phyloP scores from a whole-genome alignment of 1,140 invertebrate genomes.

The Nixonia krombeini region DNA sequence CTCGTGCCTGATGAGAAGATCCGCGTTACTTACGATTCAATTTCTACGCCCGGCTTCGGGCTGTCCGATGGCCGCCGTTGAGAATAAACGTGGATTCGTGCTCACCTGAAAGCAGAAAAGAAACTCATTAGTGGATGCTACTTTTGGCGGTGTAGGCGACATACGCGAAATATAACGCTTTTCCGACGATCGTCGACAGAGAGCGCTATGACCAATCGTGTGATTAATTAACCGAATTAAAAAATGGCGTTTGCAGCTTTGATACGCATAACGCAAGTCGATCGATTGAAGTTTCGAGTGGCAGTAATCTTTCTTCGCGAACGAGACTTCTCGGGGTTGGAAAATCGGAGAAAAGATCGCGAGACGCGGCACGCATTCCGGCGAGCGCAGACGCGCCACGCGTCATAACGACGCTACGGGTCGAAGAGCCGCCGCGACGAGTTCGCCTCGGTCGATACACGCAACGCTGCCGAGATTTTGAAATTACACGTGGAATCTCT shows the following conservation, averaged over 20 bases:
- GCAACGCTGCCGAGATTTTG: slow-evolving; percentile 3
- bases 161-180: too few species aligned
- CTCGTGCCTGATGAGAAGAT: slow-evolving; percentile 23
- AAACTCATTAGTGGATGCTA: background rate
- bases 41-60: slow-evolving; percentile 10
- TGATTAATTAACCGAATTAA: slow-evolving; percentile 35
- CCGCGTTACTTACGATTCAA: slow-evolving; percentile 15
- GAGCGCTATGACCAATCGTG: too few species aligned
- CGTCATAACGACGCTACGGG: slow-evolving; percentile 15
- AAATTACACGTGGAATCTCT: slow-evolving; percentile 27
- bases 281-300: slow-evolving; percentile 25
- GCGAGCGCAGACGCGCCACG: slow-evolving; percentile 23
- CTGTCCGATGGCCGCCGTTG: slow-evolving; percentile 17
- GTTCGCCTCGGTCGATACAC: too few species aligned
- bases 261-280: slow-evolving; percentile 25
- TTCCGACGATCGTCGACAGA: too few species aligned
- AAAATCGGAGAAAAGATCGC: slow-evolving; percentile 35
- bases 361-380: slow-evolving; percentile 32
- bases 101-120: slow-evolving; percentile 17
- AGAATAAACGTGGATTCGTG: slow-evolving; percentile 14
- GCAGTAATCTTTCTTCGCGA: slow-evolving; percentile 41
- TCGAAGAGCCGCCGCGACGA: too few species aligned
- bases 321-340: slow-evolving; percentile 35
- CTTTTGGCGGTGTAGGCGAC: too few species aligned
- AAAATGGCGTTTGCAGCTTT: slow-evolving; percentile 29